A percentile compares a stretch with the other conserved stretches of the same genome.
Conservation (phyloP, 2,113 vertebrate species). For the Platycercus adscitus region DNA sequence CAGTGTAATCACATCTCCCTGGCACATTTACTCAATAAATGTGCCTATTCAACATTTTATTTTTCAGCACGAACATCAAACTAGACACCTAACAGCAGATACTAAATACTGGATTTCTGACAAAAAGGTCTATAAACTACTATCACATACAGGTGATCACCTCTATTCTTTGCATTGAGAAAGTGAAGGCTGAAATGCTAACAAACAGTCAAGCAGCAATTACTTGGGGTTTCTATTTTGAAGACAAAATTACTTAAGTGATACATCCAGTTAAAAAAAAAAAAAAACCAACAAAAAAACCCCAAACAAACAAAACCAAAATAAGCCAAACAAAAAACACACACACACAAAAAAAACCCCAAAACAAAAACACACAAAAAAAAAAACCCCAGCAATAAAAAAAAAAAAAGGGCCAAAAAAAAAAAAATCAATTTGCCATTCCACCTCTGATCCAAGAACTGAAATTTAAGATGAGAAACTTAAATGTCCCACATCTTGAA, state of each 20-base stretch:
- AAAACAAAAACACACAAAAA: too few relatives aligned
- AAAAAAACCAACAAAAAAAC: background rate
- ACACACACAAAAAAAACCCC: background rate
- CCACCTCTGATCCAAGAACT: background rate
- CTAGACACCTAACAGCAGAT: background rate
- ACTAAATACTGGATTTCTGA: background rate
- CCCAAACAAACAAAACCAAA: too few relatives aligned
- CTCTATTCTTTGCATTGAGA: too few relatives aligned
- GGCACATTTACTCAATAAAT: background rate
- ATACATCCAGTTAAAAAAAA: too few relatives aligned
- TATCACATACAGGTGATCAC: rapidly evolving
- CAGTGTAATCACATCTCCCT: background rate
- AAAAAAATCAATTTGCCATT: background rate
- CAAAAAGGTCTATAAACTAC: background rate
- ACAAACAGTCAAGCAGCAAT: too few relatives aligned
- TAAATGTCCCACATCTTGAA: background rate
- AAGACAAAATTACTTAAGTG: too few relatives aligned
- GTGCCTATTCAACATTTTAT: background rate
- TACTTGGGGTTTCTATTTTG: too few relatives aligned
- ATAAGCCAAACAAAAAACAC: too few relatives aligned
- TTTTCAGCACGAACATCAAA: background rate
- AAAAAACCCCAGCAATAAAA: background rate
- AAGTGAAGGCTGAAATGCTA: too few relatives aligned
- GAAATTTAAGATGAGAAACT: background rate
- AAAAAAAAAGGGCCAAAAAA: too few relatives aligned